Evolutionary conservation across 2,797 vertebrate genomes (phyloP), one percentile per base, ranked within the genome.

Genomic region (Graptemys geographica): DNA sequence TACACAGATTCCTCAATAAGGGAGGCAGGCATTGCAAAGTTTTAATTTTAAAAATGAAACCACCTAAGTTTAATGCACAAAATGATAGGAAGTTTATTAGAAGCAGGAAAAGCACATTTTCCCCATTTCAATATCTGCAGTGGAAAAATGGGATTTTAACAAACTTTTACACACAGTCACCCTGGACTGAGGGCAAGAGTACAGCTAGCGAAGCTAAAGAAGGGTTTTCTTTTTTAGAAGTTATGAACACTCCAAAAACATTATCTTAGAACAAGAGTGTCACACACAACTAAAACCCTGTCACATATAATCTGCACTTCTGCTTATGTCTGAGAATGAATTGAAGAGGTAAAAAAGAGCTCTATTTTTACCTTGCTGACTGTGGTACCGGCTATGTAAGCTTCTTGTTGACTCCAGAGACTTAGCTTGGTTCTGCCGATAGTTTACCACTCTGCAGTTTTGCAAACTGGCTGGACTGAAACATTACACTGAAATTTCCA

Each of bases 401-500:
- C 25, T 31, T 55, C 15, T 44, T 41, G 16, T 18, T 5, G 15
- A 82, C 53, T 82, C 18, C 41, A 5, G 23, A 10, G 37, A 10
- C 27, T 81, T 8, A 27, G n/a, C 25, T 6, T 37, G 21, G 52
- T 27, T 28, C 37, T 31, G 55, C 52, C 15, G 8, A 55, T 37
- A 21, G 65, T 37, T 69, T 21, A 37, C 65, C n/a, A 69, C 18
- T 19, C 65, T 19, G 8, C 65, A 69, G 33, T 69, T 69, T 19
- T 69, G 25, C 31, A 81, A 86, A 41, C 11, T 86, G 88, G 89
- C 33, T 25, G 74, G 84, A 51, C 89, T 80, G 94, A 94, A 94
- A 37, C 72, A 95, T 49, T 76, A 69, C 84, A n/a, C 25, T 82
- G 83, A 82, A 96, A 89, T 82, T 74, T 89, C 92, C 82, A 78